Conservation (phyloP, 2,888 invertebrate species). For the Cecidostiba fungosa region DNA sequence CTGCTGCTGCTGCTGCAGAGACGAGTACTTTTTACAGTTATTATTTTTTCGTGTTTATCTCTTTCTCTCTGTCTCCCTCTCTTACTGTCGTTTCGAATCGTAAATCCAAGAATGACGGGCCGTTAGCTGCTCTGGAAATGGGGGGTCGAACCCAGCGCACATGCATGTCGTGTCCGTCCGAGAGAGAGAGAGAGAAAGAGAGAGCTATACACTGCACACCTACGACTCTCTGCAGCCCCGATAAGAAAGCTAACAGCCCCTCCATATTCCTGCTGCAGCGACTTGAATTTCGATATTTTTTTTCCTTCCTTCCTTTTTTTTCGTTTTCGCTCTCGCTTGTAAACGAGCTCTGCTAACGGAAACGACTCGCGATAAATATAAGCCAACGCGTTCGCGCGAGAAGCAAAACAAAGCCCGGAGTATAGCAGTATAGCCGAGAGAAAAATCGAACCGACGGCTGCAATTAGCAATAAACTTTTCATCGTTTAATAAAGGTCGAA, state of each 20-base stretch:
- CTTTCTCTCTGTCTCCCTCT: slow-evolving; percentile 60
- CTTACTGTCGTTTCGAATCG: slow-evolving; percentile 69
- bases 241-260: slow-evolving; percentile 47
- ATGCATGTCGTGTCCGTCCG: not conserved
- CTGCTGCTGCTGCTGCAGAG: not conserved
- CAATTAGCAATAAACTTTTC: slow-evolving; percentile 78
- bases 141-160: slow-evolving; percentile 19
- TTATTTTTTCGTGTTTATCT: slow-evolving; percentile 74
- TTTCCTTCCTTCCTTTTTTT: not conserved
- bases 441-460: slow-evolving; percentile 9
- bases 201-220: not conserved
- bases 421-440: not conserved
- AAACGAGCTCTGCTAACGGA: slow-evolving; percentile 36
- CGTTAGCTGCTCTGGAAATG: slow-evolving; percentile 63
- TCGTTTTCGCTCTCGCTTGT: slow-evolving; percentile 35
- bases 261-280: not conserved
- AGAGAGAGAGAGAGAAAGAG: not conserved
- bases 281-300: not conserved
- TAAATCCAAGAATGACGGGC: slow-evolving; percentile 70
- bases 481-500: slow-evolving; percentile 76
- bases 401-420: slow-evolving; percentile 18
- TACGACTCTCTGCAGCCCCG: slow-evolving; percentile 8
- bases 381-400: slow-evolving; percentile 23
- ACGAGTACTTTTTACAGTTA: slow-evolving; percentile 71
- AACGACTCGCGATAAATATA: slow-evolving; percentile 57